Evolutionary conservation across 2,113 vertebrate species (phyloP), one percentile per base, ranked within the genome.

Genomic region (Vidua chalybeata): DNA sequence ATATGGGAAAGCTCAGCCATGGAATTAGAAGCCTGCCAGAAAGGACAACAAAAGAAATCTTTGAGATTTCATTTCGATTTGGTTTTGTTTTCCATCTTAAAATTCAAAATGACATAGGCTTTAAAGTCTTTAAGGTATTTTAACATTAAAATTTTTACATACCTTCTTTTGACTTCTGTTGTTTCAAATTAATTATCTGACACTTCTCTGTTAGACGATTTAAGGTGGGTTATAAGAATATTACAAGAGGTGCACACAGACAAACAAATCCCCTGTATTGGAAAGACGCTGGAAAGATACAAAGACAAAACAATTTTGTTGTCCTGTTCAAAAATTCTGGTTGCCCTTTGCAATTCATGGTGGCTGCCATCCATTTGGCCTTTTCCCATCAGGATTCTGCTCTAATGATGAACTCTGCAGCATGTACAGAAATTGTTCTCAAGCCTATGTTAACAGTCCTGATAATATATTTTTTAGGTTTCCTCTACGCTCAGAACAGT

Each of bases 381-480:
- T 54, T 92, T 86, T 72, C 72, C 77, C 37, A 30, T 85, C 46
- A 86, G 77, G 66, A 78, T 93, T 75, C 61, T 69, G 73, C 46
- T 87, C 51, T 58, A 78, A 58, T 59, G 51, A 94, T 83, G 49
- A 75, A 62, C 48, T 79, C 56, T 80, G 62, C 73, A 59, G 90
- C 97, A 94, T 91, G 87, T 93, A 87, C 80, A 77, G 39, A 67
- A 46, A 46, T 88, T 89, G 80, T 96, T 90, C 67, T 74, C 67
- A 80, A 93, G 76, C 39, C 55, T 68, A 9, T 93, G 49, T 97
- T 98, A 98, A 98, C 96, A 89, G 97, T 90, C 95, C 93, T 96
- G 97, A 89, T 97, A 90, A 86, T 98, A 55, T 99, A 98, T 99
- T 97, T 99, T 98, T 98, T 98, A 99, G 99, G 98, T 98, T 98